Base-by-base conservation (phyloP, 2,888 invertebrate genomes). In the Ramazzottius varieornatus region DNA sequence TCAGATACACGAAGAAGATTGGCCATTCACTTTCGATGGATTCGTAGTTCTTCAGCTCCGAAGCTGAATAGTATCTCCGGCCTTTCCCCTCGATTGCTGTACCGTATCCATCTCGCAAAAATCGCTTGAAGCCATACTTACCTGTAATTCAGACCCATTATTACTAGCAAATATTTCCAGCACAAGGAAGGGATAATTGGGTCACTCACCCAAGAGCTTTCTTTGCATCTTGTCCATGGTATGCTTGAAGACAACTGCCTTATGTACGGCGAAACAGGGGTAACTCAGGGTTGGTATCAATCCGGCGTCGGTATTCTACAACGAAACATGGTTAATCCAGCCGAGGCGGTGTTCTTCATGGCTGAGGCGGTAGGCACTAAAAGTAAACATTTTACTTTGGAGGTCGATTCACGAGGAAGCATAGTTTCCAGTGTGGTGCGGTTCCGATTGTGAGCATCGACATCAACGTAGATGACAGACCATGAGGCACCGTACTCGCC, bases 391-490 rank as follows among this genome's bases (percentile, higher is more conserved):
- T 46, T 68, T 79, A 90, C 93, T 82, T 98, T 98, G 0, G 96
- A 96, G 75, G 90, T 91, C 0, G 96, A 96, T 79, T 98, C 98
- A 70, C 96, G 81, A 0, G 98, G 98, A 46, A 94, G 79, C 81
- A 98, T 84, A 0, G 94, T 93, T 79, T 98, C 96, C 76, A 98
- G 96, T 71, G 96, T 98, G 75, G 93, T 96, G 71, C 96, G 81
- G 77, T 99, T 99, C 66, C 98, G 82, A 77, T 96, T 96, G 76
- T 99, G 98, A 0, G 98, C 98, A 79, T 99, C 98, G 71, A 98
- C 96, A 74, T 98, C 98, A 1, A 96, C 94, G 76, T 96, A 98
- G 66, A 98, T 86, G 0, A 98, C 96, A 71, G 93, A 93, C 88
- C 93, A 94, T 0, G 92, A 88, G 1, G 94, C 92, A 29, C 96